Evolutionary conservation across 30 jellyfish, hydroid and myxozoan species (phyloP), one percentile per base, ranked within the genome.

Genomic region (Cassiopea xamachana): DNA sequence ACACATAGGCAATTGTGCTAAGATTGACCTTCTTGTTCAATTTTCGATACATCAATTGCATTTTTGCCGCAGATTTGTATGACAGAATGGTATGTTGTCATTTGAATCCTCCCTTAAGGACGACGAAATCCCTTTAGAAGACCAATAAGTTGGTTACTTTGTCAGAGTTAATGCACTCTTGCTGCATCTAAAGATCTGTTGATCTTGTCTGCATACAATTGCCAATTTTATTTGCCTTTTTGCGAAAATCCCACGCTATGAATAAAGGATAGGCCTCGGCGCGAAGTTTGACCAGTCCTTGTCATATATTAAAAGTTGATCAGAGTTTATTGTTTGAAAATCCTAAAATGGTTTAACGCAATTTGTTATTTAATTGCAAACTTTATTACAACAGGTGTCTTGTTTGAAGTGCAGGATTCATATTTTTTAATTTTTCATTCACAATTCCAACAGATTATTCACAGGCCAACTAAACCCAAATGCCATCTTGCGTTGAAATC

Each of bases 341-440:
- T 71, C 58, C 80, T 71, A 39, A 15, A 27, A 71, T 43, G 80
- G 80, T 71, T 71, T 71, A 71, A 71, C 55, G 49, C 55, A 50
- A 43, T 8, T 17, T 50, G 6, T 43, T 19, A 71, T 1, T 71
- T 8, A 71, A 7, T 71, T 50, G 2, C 7, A 15, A 7, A 7
- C 15, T 71, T 71, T 43, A 19, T 71, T 43, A 71, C 19, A 71
- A 39, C 80, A 71, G 49, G 80, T 19, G 80, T 71, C n/a, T 71
- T 71, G 80, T 71, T 71, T 19, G 49, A 39, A 8, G 17, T 71
- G 80, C 46, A 2, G 18, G 18, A 6, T 15, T 67, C 4, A 51
- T 51, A 9, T 51, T 9, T 51, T 51, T 51, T 51, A 2, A 51
- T n/a, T 9, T 51, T 51, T 4, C 4, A 51, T 51, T 9, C 64